Evolutionary conservation across 2,113 vertebrate genomes (phyloP).

Genomic region (Oophaga pumilio): DNA sequence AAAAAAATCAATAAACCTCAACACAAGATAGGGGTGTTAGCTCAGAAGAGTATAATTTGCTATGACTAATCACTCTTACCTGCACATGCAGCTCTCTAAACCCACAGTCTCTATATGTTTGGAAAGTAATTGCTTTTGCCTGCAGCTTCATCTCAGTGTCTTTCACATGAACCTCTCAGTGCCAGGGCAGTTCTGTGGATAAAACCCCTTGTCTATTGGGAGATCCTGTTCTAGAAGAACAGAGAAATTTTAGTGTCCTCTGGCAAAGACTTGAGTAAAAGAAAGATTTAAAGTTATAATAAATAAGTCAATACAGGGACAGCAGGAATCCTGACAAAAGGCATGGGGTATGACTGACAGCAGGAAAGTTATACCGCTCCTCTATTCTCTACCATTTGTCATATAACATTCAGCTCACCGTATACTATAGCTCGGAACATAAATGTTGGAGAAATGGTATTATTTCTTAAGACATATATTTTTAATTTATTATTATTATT

Average conservation of each 20-base stretch:
- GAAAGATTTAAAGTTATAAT: slow-evolving; percentile 52
- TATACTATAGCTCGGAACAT: not conserved
- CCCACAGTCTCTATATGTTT: slow-evolving; percentile 16
- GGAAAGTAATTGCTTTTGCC: slow-evolving; percentile 23
- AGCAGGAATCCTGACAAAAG: slow-evolving; percentile 37
- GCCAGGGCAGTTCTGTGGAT: slow-evolving; percentile 14
- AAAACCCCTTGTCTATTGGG: slow-evolving; percentile 26
- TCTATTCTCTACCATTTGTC: not conserved
- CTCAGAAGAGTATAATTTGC: not conserved
- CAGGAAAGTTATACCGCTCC: not conserved
- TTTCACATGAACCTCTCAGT: slow-evolving; percentile 16
- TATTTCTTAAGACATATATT: not conserved
- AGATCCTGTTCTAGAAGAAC: slow-evolving; percentile 43
- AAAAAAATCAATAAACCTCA: slow-evolving; percentile 16
- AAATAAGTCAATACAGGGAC: slow-evolving; percentile 48
- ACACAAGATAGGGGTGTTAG: not conserved
- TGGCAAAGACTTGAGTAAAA: slow-evolving; percentile 38
- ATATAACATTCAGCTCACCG: slow-evolving; percentile 17
- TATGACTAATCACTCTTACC: slow-evolving; percentile 9
- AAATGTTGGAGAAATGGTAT: not conserved
- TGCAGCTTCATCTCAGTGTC: slow-evolving; percentile 23
- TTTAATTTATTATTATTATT: no score
- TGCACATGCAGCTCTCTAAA: slow-evolving; percentile 22
- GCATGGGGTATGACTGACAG: slow-evolving; percentile 14
- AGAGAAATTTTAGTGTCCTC: slow-evolving; percentile 49